Base-by-base conservation (phyloP, 2,888 invertebrate species). In the Stictocephala bisonia region DNA sequence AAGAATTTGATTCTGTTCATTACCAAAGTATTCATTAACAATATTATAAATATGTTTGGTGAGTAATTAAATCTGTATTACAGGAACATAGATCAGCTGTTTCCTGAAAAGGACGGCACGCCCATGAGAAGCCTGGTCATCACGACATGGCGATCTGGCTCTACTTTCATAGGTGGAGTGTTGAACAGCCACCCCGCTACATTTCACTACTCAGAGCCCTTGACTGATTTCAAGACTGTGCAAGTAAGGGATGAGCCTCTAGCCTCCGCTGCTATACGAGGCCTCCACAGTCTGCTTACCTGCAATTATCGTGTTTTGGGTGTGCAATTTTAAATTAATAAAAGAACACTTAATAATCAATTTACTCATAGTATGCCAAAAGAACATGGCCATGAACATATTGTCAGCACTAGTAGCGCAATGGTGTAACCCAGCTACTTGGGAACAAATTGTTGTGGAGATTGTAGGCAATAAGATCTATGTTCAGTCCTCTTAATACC, bases 141-240 rank as follows among this genome's bases (percentile, higher is more conserved):
- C 74, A 93, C 95, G n/a, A 94, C 94, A 13, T 96, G 95, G 94
- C 88, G 96, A 79, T 94, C 94, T 3, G 96, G 96, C 4, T 95
- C 95, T 20, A 95, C 95, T 35, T 96, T 96, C 83, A 86, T 96
- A 67, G 95, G 95, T 70, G 95, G 95, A 81, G 89, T 95, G 50
- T 83, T 95, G 60, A 93, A 93, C 83, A 88, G 94, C 26, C 89
- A 94, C 82, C 95, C 95, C 20, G 94, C 90, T 26, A 95, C 92
- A 83, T 96, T 89, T 84, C 96, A 95, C 85, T 94, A 95, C 83
- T 96, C 95, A 82, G 96, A 96, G 84, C 96, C 96, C 31, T 85
- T 96, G 74, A 85, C 95, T 74, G 90, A 93, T 81, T 93, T 91
- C 84, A 92, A 91, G 75, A 94, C 95, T 78, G 87, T 91, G 77